phyloP scores from a whole-genome alignment of 1,140 invertebrate genomes.

The Trachymyrmex cornetzi region DNA sequence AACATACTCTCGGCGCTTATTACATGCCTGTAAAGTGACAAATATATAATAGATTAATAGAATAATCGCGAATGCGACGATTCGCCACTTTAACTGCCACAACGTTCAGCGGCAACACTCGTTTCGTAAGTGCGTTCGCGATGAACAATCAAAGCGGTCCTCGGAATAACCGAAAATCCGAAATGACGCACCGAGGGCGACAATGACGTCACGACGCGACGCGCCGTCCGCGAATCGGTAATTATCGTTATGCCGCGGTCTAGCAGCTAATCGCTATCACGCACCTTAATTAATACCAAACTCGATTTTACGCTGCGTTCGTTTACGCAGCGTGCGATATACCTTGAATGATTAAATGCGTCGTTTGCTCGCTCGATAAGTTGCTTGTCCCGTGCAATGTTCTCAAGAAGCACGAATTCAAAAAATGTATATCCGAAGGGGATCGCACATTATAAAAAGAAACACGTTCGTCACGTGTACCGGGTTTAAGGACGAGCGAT shows the following conservation, averaged over 20 bases:
- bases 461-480: neutral
- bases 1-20: neutral
- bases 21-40: neutral
- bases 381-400: neutral
- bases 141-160: neutral
- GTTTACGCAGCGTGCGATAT: neutral
- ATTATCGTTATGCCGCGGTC: conserved; percentile 32
- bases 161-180: conserved; percentile 3
- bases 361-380: neutral
- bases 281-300: conserved; percentile 19
- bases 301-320: neutral
- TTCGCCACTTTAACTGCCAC: neutral
- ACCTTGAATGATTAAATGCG: neutral
- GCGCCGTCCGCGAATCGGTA: conserved; percentile 1
- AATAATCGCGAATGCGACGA: conserved; percentile 13
- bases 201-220: conserved; percentile 22
- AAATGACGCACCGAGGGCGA: neutral
- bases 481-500: neutral
- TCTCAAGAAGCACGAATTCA: neutral
- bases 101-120: neutral
- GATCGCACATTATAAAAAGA: neutral
- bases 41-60: neutral
- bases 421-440: neutral
- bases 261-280: conserved; percentile 7
- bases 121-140: neutral